A percentile compares a stretch with the other conserved stretches of the same genome.
Conservation (phyloP, 1,140 invertebrate genomes). For the Argopecten irradians region DNA sequence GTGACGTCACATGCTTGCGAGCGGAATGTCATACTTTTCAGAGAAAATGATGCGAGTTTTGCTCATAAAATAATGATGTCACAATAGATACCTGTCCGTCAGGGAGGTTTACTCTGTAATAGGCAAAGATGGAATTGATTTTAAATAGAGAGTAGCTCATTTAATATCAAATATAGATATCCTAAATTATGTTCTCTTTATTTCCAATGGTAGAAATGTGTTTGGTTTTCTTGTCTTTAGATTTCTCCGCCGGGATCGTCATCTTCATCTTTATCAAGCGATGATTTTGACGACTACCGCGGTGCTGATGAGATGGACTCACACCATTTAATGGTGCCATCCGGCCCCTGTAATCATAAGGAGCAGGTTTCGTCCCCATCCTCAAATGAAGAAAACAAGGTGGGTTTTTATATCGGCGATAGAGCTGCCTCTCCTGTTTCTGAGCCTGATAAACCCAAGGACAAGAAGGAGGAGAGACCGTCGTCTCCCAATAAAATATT, state of each 20-base stretch:
- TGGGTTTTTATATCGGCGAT: slow-evolving; percentile 45
- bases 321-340: background rate
- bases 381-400: background rate
- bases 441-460: slow-evolving; percentile 29
- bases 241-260: background rate
- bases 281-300: slow-evolving; percentile 11
- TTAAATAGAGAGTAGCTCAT: no score
- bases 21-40: no score
- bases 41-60: no score
- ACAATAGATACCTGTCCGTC: no score
- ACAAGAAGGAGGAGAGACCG: background rate
- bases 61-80: no score
- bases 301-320: slow-evolving; percentile 30
- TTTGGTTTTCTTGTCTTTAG: background rate
- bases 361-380: background rate
- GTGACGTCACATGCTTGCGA: no score
- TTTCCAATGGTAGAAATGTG: no score
- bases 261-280: background rate
- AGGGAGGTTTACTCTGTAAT: no score
- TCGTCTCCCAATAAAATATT: slow-evolving; percentile 27
- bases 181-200: no score
- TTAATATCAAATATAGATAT: no score
- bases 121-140: no score
- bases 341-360: background rate
- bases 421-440: background rate